Evolutionary conservation across 1,140 invertebrate species (phyloP).

Genomic region (Acyrthosiphon pisum): DNA sequence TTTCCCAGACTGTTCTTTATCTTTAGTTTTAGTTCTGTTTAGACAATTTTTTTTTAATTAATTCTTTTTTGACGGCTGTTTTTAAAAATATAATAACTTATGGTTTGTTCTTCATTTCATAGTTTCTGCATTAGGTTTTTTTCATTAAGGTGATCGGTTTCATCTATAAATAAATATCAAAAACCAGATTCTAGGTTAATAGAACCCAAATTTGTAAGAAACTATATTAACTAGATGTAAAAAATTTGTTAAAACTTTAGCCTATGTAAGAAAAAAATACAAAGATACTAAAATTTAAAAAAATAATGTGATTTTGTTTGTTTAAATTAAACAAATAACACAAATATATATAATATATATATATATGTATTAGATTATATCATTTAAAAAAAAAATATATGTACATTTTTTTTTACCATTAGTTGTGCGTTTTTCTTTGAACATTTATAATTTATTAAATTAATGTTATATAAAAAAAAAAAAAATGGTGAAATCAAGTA

Average conservation of each 20-base stretch:
- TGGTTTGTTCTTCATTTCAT: constrained; percentile 46
- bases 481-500: background rate
- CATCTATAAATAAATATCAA: constrained; percentile 50
- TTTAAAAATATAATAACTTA: constrained; percentile 33
- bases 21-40: constrained; percentile 56
- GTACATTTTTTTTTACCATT: constrained; percentile 56
- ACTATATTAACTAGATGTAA: constrained; percentile 37
- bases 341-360: constrained; percentile 24
- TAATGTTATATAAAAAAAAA: background rate
- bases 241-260: constrained; percentile 42
- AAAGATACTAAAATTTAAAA: constrained; percentile 34
- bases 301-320: constrained; percentile 51
- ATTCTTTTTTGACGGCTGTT: constrained; percentile 51
- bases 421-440: constrained; percentile 23
- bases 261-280: constrained; percentile 45
- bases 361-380: constrained; percentile 45
- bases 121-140: constrained; percentile 41
- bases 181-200: constrained; percentile 22
- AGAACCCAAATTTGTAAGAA: constrained; percentile 45
- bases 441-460: background rate
- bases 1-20: constrained; percentile 54
- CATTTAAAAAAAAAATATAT: constrained; percentile 51
- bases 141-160: constrained; percentile 52
- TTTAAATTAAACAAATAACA: constrained; percentile 50
- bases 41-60: constrained; percentile 46